Evolutionary conservation across 1,140 invertebrate genomes (phyloP).

Genomic region (Anthonomus grandis): DNA sequence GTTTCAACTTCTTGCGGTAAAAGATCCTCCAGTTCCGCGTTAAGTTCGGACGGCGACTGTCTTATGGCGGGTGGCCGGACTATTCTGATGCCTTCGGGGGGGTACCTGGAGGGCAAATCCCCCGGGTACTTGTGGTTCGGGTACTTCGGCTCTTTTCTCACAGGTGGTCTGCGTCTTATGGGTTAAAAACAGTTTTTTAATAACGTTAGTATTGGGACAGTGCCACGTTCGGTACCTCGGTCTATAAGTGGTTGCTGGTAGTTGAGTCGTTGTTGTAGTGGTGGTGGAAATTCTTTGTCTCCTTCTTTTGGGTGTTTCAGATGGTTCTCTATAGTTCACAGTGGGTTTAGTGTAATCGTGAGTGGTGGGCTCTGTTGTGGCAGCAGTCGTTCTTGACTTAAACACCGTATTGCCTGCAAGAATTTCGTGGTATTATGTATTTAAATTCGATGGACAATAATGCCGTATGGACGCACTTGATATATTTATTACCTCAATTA

Average conservation of each 20-base stretch:
- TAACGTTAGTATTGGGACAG: neutral
- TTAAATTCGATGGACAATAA: no score
- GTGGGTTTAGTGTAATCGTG: conserved; percentile 1
- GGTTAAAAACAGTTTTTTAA: neutral
- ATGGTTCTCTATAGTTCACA: conserved; percentile 11
- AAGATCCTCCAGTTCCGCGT: conserved; percentile 24
- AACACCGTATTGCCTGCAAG: no score
- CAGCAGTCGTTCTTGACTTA: neutral
- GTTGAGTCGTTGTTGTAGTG: conserved; percentile 2
- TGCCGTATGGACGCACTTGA: no score
- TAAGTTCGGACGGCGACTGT: conserved; percentile 11
- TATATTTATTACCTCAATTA: no score
- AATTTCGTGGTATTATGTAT: no score
- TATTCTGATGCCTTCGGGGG: conserved; percentile 22
- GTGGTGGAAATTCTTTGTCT: conserved; percentile 1
- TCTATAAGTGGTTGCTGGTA: conserved; percentile 23
- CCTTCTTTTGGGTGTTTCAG: conserved; percentile 18
- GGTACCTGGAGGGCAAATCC: conserved; percentile 20
- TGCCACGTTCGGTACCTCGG: conserved; percentile 10
- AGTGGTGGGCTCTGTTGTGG: no score
- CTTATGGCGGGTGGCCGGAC: conserved; percentile 3
- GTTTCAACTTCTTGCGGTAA: conserved; percentile 15
- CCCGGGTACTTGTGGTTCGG: conserved; percentile 36
- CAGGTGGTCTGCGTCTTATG: conserved; percentile 3
- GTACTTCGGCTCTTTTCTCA: conserved; percentile 24